These are phyloP conservation scores for Austrofundulus limnaeus DNA, from an alignment of 2,113 vertebrate species.

Conservation along the genomic window DNA sequence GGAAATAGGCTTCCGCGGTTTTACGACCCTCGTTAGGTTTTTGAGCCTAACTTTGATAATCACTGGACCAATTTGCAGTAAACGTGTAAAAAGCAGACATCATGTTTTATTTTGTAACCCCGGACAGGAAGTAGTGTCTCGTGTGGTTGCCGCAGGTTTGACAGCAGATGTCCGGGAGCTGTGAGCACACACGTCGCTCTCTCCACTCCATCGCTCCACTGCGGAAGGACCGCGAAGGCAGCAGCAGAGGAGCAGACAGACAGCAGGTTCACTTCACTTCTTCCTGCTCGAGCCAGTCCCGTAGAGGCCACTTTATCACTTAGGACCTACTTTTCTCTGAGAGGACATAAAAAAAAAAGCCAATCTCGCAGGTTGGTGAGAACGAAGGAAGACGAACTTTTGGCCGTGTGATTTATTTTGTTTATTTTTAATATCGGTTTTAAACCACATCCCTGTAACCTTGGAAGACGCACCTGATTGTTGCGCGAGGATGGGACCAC, in stretches of 20 bases:
- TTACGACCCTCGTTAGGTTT: too few relatives aligned
- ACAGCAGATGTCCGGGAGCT: constrained; percentile 46
- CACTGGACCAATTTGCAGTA: too few relatives aligned
- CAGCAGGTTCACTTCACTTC: constrained; percentile 53
- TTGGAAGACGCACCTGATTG: constrained; percentile 66
- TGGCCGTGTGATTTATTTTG: constrained; percentile 23
- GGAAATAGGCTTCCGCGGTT: too few relatives aligned
- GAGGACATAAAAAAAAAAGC: constrained; percentile 42
- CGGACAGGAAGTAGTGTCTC: constrained; percentile 7
- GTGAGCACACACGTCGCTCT: constrained; percentile 58
- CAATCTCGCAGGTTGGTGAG: constrained; percentile 29
- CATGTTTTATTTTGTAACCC: constrained; percentile 44
- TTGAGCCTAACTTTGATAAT: too few relatives aligned
- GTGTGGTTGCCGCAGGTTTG: background rate
- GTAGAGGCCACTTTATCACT: constrained; percentile 39
- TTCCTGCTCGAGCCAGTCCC: constrained; percentile 35
- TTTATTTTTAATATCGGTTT: constrained; percentile 12
- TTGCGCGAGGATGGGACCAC: constrained; percentile 77
- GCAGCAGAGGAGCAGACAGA: constrained; percentile 37
- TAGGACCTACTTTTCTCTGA: constrained; percentile 54
- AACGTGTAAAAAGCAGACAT: background rate
- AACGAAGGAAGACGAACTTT: constrained; percentile 69
- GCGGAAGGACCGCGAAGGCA: constrained; percentile 68
- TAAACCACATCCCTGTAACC: constrained; percentile 46
- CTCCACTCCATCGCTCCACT: constrained; percentile 72